Base-by-base conservation (phyloP, 2,888 invertebrate genomes). In the Synanthedon tipuliformis region DNA sequence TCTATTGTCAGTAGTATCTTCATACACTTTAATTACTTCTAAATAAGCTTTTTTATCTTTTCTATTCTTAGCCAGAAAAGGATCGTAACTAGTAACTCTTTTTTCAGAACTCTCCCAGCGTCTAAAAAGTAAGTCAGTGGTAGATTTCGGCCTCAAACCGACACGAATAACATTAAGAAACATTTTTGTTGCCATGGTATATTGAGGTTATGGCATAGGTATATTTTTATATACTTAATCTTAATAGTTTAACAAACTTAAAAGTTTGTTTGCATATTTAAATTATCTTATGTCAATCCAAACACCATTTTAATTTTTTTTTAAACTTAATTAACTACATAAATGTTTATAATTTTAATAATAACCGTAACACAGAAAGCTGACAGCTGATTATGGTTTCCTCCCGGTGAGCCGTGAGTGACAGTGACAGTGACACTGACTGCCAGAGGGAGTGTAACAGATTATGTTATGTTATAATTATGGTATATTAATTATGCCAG, bases 1-100 rank as follows among this genome's bases (percentile, higher is more conserved):
- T 64, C 92, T 90, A 0, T 88, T 88, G 61, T 92, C 92, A 48
- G 90, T 88, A 12, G 13, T 49, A 34, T 88, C 88, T 63, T 91
- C 88, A 69, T 94, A 98, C 57, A 93, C 90, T 61, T 92, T 91
- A 52, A 96, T 85, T 77, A 93, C 92, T 56, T 92, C 89, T 51
- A 95, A 66, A 70, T 93, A 96, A 0, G 91, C 89, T 13, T 91
- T 80, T 64, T 92, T 93, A 52, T 89, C 88, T 66, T 93, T 93
- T 18, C 86, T 74, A 18, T 89, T 75, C 27, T 88, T 68, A 16
- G 77, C 74, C 40, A 75, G 72, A 68, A 91, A 92, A 4, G 81
- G 78, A 56, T 88, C 87, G 60, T 80, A 80, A 0, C 78, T 60
- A 10, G 76, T 62, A 10, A 89, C 57, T 51, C 70, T 66, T 58